Conservation (phyloP, 2,113 vertebrate species). For the Oryzias woworae region DNA sequence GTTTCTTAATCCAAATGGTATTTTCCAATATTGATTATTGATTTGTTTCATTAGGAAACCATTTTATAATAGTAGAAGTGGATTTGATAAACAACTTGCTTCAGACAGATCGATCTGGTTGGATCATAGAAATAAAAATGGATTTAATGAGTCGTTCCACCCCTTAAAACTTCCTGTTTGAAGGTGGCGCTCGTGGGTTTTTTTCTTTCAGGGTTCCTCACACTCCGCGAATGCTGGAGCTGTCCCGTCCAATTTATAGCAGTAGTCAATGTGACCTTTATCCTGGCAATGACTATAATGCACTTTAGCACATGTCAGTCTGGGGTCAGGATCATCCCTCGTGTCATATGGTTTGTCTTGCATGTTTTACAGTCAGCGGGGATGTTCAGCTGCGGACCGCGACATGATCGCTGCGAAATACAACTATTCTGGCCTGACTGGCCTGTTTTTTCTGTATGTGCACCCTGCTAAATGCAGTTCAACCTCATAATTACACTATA, state of each 20-base stretch:
- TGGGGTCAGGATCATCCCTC: constrained; percentile 61
- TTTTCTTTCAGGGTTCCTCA: constrained; percentile 75
- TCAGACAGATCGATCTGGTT: too few species aligned
- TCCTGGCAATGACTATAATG: constrained; percentile 77
- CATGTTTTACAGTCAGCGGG: constrained; percentile 65
- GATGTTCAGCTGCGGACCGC: constrained; percentile 29
- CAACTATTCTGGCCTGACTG: constrained; percentile 1
- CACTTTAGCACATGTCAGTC: constrained; percentile 81
- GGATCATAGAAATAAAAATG: too few species aligned
- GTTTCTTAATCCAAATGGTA: too few species aligned
- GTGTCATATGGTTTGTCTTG: constrained; percentile 76
- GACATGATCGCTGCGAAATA: constrained; percentile 35
- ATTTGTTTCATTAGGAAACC: too few species aligned
- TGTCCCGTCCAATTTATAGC: constrained; percentile 79
- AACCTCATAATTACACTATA: constrained; percentile 41
- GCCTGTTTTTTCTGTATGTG: constrained; percentile 7
- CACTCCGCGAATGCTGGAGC: constrained; percentile 74
- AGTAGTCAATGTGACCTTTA: constrained; percentile 81
- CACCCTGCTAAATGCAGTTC: constrained; percentile 24
- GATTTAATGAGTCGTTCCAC: too few species aligned
- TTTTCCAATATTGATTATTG: too few species aligned
- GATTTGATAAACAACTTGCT: too few species aligned
- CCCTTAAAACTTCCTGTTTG: too few species aligned
- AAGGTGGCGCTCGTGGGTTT: too few species aligned
- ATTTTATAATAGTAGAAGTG: too few species aligned